A percentile compares a stretch with the other conserved stretches of the same genome.
Evolutionary conservation across 30 jellyfish, hydroid and myxozoan species (phyloP).

Genomic region (Cassiopea andromeda): DNA sequence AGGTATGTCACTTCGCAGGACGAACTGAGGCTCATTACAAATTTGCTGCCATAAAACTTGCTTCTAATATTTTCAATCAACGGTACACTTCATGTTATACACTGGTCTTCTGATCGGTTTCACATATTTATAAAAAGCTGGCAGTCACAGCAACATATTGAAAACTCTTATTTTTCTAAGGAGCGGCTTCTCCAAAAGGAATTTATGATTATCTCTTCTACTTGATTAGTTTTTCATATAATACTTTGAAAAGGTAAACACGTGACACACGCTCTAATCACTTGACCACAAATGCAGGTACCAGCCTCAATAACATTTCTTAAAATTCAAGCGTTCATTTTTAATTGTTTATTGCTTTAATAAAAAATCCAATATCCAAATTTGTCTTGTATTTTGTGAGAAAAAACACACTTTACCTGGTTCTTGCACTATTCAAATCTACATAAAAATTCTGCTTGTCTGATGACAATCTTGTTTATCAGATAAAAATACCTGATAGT

Average conservation of each 20-base stretch:
- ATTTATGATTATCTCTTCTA: constrained; percentile 38
- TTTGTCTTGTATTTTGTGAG: background rate
- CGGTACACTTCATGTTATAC: background rate
- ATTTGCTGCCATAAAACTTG: no score
- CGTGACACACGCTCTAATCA: constrained; percentile 54
- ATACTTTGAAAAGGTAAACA: constrained; percentile 29
- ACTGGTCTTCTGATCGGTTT: constrained; percentile 13
- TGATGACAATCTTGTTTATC: background rate
- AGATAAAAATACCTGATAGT: background rate
- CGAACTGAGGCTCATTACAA: no score
- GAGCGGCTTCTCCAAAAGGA: constrained; percentile 57
- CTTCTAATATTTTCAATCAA: background rate
- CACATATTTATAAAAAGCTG: constrained; percentile 26
- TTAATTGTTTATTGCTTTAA: background rate
- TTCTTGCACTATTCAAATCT: background rate
- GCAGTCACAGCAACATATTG: constrained; percentile 51
- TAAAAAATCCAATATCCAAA: background rate
- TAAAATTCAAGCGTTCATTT: constrained; percentile 27
- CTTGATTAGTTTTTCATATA: constrained; percentile 57
- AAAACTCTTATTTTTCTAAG: constrained; percentile 18
- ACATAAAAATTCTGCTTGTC: background rate
- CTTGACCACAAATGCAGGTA: constrained; percentile 64
- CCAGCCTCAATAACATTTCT: constrained; percentile 50
- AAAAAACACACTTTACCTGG: background rate
- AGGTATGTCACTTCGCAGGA: no score